Conservation (phyloP, 2,113 vertebrate genomes). For the Hiodon alosoides region DNA sequence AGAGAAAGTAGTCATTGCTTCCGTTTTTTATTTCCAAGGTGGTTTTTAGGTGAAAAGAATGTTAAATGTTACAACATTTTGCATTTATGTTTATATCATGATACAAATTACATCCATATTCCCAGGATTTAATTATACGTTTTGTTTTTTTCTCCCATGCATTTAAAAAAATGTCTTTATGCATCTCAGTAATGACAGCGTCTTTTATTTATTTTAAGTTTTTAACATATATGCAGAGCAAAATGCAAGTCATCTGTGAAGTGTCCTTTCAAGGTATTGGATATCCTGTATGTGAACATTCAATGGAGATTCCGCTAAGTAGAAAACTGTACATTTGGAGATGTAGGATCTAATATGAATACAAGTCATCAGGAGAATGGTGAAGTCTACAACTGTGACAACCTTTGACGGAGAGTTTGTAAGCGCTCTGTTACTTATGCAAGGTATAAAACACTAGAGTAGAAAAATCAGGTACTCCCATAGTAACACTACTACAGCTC, state of each 20-base stretch:
- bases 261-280: conserved; percentile 61
- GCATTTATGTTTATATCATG: background rate
- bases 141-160: conserved; percentile 31
- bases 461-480: conserved; percentile 65
- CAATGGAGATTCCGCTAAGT: conserved; percentile 65
- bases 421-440: conserved; percentile 60
- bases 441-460: conserved; percentile 56
- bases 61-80: background rate
- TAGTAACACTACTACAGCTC: conserved; percentile 51
- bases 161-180: conserved; percentile 32
- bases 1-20: background rate
- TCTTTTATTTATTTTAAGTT: conserved; percentile 42
- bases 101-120: conserved; percentile 11
- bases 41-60: background rate
- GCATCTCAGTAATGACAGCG: conserved; percentile 23
- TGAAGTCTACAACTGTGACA: conserved; percentile 64
- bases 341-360: conserved; percentile 43
- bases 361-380: conserved; percentile 34
- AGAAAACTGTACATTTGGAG: conserved; percentile 57
- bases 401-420: conserved; percentile 39
- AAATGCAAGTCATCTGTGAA: conserved; percentile 62
- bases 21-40: background rate
- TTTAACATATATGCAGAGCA: conserved; percentile 34
- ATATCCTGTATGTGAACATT: conserved; percentile 53
- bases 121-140: conserved; percentile 23